A percentile compares a stretch with the other conserved stretches of the same genome.
phyloP scores from a whole-genome alignment of 2,797 vertebrate species.

The Vireo griseus region DNA sequence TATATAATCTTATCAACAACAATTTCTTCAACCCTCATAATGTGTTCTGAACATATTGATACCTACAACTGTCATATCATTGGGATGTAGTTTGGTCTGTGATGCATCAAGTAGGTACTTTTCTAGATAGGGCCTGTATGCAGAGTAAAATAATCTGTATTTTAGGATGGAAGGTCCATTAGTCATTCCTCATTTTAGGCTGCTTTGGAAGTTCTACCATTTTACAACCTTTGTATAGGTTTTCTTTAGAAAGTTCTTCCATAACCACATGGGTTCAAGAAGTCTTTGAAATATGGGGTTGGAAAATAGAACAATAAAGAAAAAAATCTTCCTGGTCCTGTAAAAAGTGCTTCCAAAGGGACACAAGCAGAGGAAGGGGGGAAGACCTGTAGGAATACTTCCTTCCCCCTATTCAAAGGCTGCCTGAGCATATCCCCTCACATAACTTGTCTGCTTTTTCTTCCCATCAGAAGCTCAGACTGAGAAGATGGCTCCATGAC shows the following conservation, averaged over 20 bases:
- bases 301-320: not conserved
- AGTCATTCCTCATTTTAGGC: not conserved
- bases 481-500: not conserved
- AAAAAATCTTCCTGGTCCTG: not conserved
- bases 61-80: not conserved
- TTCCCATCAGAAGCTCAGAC: not conserved
- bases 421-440: not conserved
- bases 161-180: not conserved
- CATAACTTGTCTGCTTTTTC: not conserved
- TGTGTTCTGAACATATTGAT: not conserved
- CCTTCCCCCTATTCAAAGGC: not conserved
- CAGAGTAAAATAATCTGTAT: not conserved
- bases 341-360: not conserved
- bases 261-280: not conserved
- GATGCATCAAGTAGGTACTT: not conserved
- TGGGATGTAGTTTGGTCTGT: not conserved
- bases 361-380: not conserved
- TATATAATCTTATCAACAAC: not conserved
- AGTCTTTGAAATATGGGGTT: fast-evolving
- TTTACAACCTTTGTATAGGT: not conserved
- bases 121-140: not conserved
- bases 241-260: not conserved
- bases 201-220: not conserved
- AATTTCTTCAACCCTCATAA: not conserved
- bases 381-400: not conserved